Percentiles rank a stretch among this genome's conserved stretches.
These are phyloP conservation scores for Hycleus cichorii DNA, from an alignment of 1,140 invertebrate genomes.

Conservation along the genomic window DNA sequence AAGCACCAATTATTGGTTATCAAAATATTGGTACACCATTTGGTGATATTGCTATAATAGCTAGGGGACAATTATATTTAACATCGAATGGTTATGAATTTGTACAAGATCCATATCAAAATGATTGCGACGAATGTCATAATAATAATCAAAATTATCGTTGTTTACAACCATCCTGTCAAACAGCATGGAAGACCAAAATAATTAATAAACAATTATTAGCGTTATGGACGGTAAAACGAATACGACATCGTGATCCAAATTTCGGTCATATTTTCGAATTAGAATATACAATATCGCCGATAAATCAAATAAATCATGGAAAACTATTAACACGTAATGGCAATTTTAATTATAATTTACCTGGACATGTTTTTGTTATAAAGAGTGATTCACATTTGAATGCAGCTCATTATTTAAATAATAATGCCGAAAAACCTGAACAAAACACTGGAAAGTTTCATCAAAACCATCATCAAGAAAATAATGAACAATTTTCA, in stretches of 20 bases:
- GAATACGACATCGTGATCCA: conserved; percentile 51
- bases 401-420: not conserved
- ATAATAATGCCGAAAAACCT: not conserved
- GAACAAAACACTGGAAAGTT: not conserved
- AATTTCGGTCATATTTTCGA: conserved; percentile 48
- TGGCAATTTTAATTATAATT: conserved; percentile 32
- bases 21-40: conserved; percentile 41
- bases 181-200: conserved; percentile 20
- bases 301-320: conserved; percentile 30
- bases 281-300: conserved; percentile 54
- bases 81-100: conserved; percentile 45
- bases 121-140: conserved; percentile 41
- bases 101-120: conserved; percentile 48
- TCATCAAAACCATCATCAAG: not conserved
- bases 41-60: conserved; percentile 54
- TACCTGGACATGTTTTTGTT: conserved; percentile 36
- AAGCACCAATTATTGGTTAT: conserved; percentile 47
- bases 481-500: not conserved
- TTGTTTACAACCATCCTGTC: conserved; percentile 15
- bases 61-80: conserved; percentile 51
- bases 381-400: conserved; percentile 16
- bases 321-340: conserved; percentile 18
- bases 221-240: conserved; percentile 56
- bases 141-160: conserved; percentile 14
- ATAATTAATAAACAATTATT: conserved; percentile 42